phyloP scores from a whole-genome alignment of 2,888 invertebrate genomes.

The Athalia circularis region DNA sequence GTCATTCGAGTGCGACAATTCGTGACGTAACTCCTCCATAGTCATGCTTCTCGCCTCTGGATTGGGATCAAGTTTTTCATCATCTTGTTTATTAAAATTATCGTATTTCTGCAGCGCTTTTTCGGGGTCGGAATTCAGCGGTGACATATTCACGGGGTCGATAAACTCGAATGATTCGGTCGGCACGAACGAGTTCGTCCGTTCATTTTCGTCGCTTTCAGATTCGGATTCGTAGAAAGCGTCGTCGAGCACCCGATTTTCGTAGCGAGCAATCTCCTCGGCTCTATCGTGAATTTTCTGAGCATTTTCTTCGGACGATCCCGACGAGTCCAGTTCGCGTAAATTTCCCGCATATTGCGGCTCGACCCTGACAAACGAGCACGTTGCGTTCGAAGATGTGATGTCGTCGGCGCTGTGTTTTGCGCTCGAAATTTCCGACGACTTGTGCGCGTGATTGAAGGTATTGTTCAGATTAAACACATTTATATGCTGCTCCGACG shows the following conservation, averaged over 20 bases:
- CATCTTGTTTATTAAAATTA: constrained; percentile 44
- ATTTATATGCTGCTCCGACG: constrained; percentile 36
- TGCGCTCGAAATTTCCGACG: constrained; percentile 9
- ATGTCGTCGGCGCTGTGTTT: constrained; percentile 24
- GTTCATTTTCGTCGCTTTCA: constrained; percentile 59
- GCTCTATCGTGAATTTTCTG: constrained; percentile 52
- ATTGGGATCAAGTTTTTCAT: constrained; percentile 34
- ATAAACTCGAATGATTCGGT: constrained; percentile 65
- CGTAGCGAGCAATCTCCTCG: constrained; percentile 65
- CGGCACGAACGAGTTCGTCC: constrained; percentile 58
- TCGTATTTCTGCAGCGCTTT: constrained; percentile 49
- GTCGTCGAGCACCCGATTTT: constrained; percentile 65
- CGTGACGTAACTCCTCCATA: constrained; percentile 49
- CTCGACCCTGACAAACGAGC: constrained; percentile 60
- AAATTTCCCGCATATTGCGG: constrained; percentile 51
- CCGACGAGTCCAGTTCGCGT: constrained; percentile 56
- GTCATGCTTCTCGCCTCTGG: constrained; percentile 53
- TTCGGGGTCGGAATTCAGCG: constrained; percentile 39
- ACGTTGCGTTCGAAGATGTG: constrained; percentile 55
- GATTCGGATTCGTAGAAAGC: constrained; percentile 68
- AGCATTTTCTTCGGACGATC: constrained; percentile 58
- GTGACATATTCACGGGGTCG: constrained; percentile 54
- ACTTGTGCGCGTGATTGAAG: constrained; percentile 43
- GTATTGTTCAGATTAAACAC: constrained; percentile 44
- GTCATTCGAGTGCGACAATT: constrained; percentile 54